Evolutionary conservation across 2,113 vertebrate species (phyloP).

Genomic region (Euleptes europaea): DNA sequence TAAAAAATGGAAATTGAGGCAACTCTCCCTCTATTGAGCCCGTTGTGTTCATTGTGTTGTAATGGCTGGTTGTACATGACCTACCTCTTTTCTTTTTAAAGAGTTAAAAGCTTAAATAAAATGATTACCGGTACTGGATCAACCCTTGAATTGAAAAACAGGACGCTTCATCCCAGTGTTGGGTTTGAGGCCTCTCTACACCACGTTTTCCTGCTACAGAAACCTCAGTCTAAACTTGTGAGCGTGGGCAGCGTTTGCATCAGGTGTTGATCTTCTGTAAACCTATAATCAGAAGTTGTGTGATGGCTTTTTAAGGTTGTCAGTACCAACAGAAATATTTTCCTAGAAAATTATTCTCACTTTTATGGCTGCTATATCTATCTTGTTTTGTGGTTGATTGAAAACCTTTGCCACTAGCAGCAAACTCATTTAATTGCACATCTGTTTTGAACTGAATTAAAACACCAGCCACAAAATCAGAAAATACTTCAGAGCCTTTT

Average conservation of each 20-base stretch:
- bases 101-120: neutral
- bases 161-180: neutral
- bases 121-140: neutral
- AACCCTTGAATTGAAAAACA: neutral
- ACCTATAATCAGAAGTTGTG: neutral
- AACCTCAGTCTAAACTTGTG: neutral
- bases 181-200: neutral
- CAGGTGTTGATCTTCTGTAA: neutral
- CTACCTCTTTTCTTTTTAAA: neutral
- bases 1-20: neutral
- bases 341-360: neutral
- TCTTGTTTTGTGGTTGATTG: neutral
- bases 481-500: constrained; percentile 1
- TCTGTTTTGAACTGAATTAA: neutral
- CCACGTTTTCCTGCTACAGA: no score
- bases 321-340: neutral
- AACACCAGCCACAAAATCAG: neutral
- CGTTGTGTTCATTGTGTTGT: neutral
- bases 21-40: neutral
- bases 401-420: neutral
- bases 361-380: neutral
- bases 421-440: neutral
- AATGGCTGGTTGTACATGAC: neutral
- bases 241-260: neutral
- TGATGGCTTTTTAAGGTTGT: neutral